phyloP scores from a whole-genome alignment of 2,797 vertebrate genomes.

The Crenichthys baileyi region DNA sequence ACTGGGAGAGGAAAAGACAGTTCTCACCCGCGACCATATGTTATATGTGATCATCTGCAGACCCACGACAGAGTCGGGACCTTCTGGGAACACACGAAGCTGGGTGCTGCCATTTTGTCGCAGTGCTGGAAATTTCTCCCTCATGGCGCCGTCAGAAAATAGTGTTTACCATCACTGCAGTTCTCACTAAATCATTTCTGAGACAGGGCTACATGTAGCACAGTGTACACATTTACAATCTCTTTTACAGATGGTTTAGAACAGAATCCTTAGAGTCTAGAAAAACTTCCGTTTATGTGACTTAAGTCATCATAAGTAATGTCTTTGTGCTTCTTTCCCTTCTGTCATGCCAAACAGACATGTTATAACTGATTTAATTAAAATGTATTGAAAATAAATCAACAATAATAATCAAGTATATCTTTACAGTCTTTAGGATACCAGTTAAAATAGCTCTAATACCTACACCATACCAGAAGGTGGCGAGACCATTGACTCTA shows the following conservation, averaged over 20 bases:
- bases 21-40: conserved; percentile 57
- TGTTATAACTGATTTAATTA: background rate
- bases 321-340: background rate
- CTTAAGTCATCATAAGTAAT: background rate
- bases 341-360: background rate
- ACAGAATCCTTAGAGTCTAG: background rate
- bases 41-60: conserved; percentile 62
- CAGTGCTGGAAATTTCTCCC: conserved; percentile 1
- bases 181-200: background rate
- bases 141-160: background rate
- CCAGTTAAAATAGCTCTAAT: background rate
- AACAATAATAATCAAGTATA: background rate
- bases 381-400: background rate
- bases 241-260: background rate
- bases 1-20: conserved; percentile 58
- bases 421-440: background rate
- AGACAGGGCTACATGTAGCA: background rate
- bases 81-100: conserved; percentile 19
- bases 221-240: background rate
- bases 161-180: background rate
- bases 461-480: background rate
- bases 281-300: too few relatives aligned
- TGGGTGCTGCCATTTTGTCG: conserved; percentile 49
- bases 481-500: background rate
- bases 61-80: conserved; percentile 7